These are phyloP conservation scores for Brassicogethes aeneus DNA, from an alignment of 2,888 invertebrate species.

Conservation along the genomic window DNA sequence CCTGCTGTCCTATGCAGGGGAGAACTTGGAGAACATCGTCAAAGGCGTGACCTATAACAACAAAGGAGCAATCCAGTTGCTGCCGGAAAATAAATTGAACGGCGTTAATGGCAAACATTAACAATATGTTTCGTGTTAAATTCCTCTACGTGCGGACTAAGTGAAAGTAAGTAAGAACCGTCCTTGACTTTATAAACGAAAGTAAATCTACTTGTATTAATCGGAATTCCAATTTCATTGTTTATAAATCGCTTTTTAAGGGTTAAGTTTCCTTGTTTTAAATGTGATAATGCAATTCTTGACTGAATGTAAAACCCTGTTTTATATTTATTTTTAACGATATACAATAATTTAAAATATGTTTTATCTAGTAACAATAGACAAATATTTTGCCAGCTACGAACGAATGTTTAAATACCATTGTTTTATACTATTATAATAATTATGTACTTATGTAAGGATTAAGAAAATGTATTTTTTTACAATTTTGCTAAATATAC, in stretches of 20 bases:
- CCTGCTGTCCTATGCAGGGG: constrained; percentile 82
- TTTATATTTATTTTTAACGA: too few relatives aligned
- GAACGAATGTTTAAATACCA: too few relatives aligned
- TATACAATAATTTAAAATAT: too few relatives aligned
- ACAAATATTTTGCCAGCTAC: too few relatives aligned
- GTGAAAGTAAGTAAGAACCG: not conserved
- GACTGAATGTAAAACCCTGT: too few relatives aligned
- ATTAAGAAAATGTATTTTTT: too few relatives aligned
- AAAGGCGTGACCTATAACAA: not conserved
- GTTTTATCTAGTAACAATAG: too few relatives aligned
- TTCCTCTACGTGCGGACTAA: not conserved
- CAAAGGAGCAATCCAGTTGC: not conserved
- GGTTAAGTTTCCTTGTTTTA: too few relatives aligned
- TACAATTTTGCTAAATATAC: too few relatives aligned
- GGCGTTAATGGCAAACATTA: not conserved
- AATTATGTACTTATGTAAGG: too few relatives aligned
- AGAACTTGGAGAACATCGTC: constrained; percentile 53
- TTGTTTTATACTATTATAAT: too few relatives aligned
- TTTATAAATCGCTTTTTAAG: not conserved
- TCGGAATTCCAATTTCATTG: not conserved
- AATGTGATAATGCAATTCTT: too few relatives aligned
- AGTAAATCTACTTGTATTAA: not conserved
- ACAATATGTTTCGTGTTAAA: not conserved
- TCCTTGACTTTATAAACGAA: constrained; percentile 1
- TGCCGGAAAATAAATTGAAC: not conserved